Conservation (phyloP, 1,140 invertebrate species). For the Fopius arisanus region DNA sequence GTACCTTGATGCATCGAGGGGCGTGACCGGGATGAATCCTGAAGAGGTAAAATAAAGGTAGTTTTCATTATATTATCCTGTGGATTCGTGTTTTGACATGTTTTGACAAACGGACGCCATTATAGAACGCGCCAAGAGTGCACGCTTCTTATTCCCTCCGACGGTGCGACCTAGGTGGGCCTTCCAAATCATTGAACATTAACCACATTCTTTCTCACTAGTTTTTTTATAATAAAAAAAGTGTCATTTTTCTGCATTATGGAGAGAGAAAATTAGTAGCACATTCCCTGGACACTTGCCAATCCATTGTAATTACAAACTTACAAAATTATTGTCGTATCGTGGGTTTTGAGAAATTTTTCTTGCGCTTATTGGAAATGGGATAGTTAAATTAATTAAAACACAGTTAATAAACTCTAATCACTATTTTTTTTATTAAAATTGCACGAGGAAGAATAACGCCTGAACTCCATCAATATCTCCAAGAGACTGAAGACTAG, state of each 20-base stretch:
- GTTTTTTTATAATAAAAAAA: conserved; percentile 20
- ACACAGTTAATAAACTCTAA: too few species aligned
- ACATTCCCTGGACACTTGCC: too few species aligned
- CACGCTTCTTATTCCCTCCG: conserved; percentile 46
- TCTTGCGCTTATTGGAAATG: too few species aligned
- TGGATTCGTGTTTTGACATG: conserved; percentile 61
- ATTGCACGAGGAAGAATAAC: too few species aligned
- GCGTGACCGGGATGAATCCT: conserved; percentile 34
- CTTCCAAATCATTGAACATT: conserved; percentile 31
- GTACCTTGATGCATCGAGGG: conserved; percentile 48
- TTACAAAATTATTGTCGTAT: too few species aligned
- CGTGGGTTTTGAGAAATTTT: too few species aligned
- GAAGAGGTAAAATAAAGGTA: conserved; percentile 14
- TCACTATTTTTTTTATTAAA: too few species aligned
- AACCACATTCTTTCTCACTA: conserved; percentile 24
- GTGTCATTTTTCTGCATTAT: not conserved
- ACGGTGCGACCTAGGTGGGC: conserved; percentile 56
- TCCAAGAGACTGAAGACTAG: too few species aligned
- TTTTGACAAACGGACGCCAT: conserved; percentile 64
- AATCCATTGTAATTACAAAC: too few species aligned
- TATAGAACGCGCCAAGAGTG: conserved; percentile 43
- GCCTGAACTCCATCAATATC: too few species aligned
- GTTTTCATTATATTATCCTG: conserved; percentile 19
- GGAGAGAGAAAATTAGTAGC: not conserved
- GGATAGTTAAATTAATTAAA: too few species aligned